These are phyloP conservation scores for Clivina fossor DNA, from an alignment of 2,888 invertebrate species.

Conservation along the genomic window DNA sequence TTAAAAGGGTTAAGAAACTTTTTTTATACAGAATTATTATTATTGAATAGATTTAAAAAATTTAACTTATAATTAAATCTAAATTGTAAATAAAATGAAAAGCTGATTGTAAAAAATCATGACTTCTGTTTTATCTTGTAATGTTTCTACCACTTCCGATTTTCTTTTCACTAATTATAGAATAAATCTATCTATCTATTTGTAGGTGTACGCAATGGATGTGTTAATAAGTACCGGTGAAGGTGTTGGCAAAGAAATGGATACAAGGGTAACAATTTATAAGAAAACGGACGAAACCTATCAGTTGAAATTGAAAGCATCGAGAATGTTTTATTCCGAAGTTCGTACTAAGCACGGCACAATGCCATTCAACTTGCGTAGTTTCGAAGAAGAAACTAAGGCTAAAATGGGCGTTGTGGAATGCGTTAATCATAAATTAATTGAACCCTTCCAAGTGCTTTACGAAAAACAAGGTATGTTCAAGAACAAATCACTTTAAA, in stretches of 20 bases:
- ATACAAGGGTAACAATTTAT: constrained; percentile 94
- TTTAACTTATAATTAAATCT: no score
- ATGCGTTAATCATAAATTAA: constrained; percentile 96
- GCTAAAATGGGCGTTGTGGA: constrained; percentile 97
- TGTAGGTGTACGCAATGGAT: constrained; percentile 97
- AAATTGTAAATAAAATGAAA: no score
- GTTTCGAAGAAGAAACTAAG: constrained; percentile 95
- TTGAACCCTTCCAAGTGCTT: constrained; percentile 96
- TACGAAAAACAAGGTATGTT: constrained; percentile 69
- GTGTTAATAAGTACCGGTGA: constrained; percentile 96
- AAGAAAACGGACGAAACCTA: constrained; percentile 98
- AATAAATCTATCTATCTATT: no score
- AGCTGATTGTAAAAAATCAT: no score
- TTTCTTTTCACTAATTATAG: not conserved
- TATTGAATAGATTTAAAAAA: no score
- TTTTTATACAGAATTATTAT: no score
- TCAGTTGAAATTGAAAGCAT: constrained; percentile 95
- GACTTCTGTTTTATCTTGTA: no score
- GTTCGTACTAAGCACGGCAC: constrained; percentile 88
- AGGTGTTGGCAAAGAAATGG: constrained; percentile 89
- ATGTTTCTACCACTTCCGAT: no score
- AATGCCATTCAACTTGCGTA: constrained; percentile 96
- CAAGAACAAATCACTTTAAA: not conserved
- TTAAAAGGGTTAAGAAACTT: no score
- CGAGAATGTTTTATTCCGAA: constrained; percentile 87